Conservation (phyloP, 1,140 invertebrate species). For the Drosophila funebris region DNA sequence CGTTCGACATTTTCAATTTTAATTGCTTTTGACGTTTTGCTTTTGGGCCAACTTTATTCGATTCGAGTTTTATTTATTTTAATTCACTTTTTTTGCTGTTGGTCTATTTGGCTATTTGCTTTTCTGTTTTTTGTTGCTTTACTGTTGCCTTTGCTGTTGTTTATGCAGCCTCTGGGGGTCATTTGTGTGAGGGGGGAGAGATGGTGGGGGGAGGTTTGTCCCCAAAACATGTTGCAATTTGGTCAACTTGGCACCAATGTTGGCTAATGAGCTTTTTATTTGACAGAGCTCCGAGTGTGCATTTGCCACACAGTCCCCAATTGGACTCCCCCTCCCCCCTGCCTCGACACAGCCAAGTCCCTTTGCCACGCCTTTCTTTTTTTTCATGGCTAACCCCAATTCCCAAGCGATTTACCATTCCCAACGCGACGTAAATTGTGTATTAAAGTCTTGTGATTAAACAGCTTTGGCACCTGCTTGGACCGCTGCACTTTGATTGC, state of each 20-base stretch:
- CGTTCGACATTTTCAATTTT: constrained; percentile 67
- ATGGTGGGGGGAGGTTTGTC: not conserved
- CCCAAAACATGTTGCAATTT: constrained; percentile 58
- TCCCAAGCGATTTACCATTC: constrained; percentile 22
- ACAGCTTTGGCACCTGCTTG: constrained; percentile 69
- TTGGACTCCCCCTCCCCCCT: not conserved
- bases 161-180: constrained; percentile 18
- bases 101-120: constrained; percentile 47
- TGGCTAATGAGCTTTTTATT: constrained; percentile 77
- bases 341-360: not conserved
- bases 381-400: constrained; percentile 36
- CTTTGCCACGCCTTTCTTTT: not conserved
- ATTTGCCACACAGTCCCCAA: not conserved
- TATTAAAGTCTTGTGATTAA: constrained; percentile 73
- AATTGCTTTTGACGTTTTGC: constrained; percentile 63
- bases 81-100: constrained; percentile 26
- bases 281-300: constrained; percentile 21
- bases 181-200: not conserved
- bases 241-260: constrained; percentile 47
- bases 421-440: constrained; percentile 58
- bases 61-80: constrained; percentile 61
- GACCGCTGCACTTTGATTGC: constrained; percentile 61
- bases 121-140: not conserved
- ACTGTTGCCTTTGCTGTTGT: constrained; percentile 16
- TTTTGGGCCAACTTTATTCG: constrained; percentile 7